Evolutionary conservation across 2,888 invertebrate species (phyloP).

Genomic region (Drosophila maculinotata): DNA sequence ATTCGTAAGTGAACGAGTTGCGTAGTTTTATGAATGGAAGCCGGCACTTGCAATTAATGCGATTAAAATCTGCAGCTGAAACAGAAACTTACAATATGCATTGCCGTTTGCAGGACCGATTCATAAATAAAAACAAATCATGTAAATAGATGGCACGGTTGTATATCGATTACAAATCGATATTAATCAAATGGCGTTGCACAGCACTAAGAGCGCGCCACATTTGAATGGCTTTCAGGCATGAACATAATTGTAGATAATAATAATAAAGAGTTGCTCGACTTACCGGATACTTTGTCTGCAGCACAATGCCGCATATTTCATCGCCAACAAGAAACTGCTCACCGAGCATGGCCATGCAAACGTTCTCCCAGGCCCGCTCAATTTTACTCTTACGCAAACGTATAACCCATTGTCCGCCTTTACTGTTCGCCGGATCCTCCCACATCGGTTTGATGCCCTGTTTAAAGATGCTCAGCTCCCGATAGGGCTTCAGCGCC

Average conservation of each 20-base stretch:
- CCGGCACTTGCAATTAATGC: constrained; percentile 47
- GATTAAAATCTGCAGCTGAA: constrained; percentile 34
- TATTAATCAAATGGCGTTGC: constrained; percentile 15
- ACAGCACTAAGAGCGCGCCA: constrained; percentile 48
- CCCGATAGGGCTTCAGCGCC: constrained; percentile 95
- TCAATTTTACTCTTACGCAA: constrained; percentile 97
- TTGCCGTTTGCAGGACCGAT: background rate
- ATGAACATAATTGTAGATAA: background rate
- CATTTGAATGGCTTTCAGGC: constrained; percentile 48
- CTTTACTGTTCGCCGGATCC: constrained; percentile 97
- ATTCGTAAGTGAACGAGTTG: constrained; percentile 46
- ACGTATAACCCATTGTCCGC: constrained; percentile 99
- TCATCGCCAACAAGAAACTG: constrained; percentile 99
- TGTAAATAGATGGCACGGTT: constrained; percentile 2
- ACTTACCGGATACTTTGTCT: constrained; percentile 92
- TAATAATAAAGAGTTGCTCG: background rate
- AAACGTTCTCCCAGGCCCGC: constrained; percentile 99
- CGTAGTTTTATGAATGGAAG: constrained; percentile 65
- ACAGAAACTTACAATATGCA: constrained; percentile 2
- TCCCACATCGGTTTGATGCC: constrained; percentile 99
- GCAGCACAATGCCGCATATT: constrained; percentile 98
- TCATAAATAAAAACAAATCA: constrained; percentile 15
- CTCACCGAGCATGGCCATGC: constrained; percentile 99
- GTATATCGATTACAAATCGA: constrained; percentile 33
- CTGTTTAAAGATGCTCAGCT: constrained; percentile 98